These are phyloP conservation scores for Cyprinodon brontotheroides DNA, from an alignment of 2,113 vertebrate genomes.

Conservation along the genomic window DNA sequence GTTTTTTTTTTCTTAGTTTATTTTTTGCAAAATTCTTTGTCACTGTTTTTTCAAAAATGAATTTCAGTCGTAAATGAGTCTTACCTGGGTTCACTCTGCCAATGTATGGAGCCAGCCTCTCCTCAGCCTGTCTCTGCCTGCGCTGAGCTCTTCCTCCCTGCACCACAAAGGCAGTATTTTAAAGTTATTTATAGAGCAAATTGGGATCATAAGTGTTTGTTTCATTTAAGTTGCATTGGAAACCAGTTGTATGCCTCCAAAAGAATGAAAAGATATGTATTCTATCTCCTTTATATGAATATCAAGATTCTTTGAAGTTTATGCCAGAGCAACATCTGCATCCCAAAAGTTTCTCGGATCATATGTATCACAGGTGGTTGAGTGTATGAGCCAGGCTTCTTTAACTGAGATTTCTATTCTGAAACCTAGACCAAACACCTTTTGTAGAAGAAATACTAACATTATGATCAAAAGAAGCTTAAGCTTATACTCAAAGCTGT, in stretches of 20 bases:
- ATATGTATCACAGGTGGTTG: slow-evolving; percentile 61
- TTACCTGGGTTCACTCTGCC: slow-evolving; percentile 77
- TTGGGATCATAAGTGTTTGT: slow-evolving; percentile 3
- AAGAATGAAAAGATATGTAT: not conserved
- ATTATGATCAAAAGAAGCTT: not conserved
- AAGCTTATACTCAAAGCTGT: too few relatives aligned
- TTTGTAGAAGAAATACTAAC: not conserved
- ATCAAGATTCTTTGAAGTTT: slow-evolving; percentile 60
- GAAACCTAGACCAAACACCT: slow-evolving; percentile 9
- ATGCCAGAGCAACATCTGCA: slow-evolving; percentile 67
- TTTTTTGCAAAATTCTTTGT: too few relatives aligned
- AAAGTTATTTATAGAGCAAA: not conserved
- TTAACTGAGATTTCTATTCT: not conserved
- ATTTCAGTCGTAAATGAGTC: not conserved
- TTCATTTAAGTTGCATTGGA: slow-evolving; percentile 1
- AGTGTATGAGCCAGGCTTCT: slow-evolving; percentile 25
- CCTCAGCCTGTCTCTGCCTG: slow-evolving; percentile 76
- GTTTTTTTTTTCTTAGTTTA: too few relatives aligned
- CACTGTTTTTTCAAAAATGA: not conserved
- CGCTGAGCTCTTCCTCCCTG: slow-evolving; percentile 74
- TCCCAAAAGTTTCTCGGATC: slow-evolving; percentile 16
- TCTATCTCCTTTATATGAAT: not conserved
- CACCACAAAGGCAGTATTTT: slow-evolving; percentile 25
- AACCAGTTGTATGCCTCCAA: not conserved
- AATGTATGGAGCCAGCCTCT: slow-evolving; percentile 72